phyloP scores from a whole-genome alignment of 1,140 invertebrate species.

The Drosophila sproati region DNA sequence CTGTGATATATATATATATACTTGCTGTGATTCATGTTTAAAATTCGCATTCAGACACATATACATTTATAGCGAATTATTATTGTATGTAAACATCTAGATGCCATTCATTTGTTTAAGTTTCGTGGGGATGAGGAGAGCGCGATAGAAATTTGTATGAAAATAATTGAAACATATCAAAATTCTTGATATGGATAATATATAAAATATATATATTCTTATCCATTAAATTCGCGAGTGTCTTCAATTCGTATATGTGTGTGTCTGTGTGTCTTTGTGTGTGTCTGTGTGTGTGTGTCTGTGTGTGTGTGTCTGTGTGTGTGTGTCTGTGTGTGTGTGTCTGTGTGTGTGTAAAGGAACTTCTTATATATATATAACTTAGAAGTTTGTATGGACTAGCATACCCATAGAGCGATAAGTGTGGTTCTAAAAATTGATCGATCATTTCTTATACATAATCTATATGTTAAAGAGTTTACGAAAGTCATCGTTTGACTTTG shows the following conservation, averaged over 20 bases:
- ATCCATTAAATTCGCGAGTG: neutral
- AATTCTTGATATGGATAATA: neutral
- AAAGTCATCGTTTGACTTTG: conserved; percentile 77
- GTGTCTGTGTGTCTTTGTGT: neutral
- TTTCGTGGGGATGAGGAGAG: neutral
- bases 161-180: neutral
- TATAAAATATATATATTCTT: neutral
- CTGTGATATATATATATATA: no score
- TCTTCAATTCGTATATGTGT: neutral
- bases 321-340: neutral
- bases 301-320: neutral
- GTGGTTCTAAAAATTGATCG: neutral
- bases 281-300: no score
- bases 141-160: neutral
- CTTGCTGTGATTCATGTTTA: neutral
- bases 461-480: conserved; percentile 64
- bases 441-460: conserved; percentile 23
- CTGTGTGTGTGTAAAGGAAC: neutral
- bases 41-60: conserved; percentile 9
- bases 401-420: conserved; percentile 8
- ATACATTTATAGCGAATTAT: neutral
- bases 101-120: neutral
- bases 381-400: neutral
- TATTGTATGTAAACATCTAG: conserved; percentile 2
- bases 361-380: conserved; percentile 16